These are phyloP conservation scores for Myotis pilosus DNA, from an alignment of 2,797 vertebrate genomes.

Conservation along the genomic window DNA sequence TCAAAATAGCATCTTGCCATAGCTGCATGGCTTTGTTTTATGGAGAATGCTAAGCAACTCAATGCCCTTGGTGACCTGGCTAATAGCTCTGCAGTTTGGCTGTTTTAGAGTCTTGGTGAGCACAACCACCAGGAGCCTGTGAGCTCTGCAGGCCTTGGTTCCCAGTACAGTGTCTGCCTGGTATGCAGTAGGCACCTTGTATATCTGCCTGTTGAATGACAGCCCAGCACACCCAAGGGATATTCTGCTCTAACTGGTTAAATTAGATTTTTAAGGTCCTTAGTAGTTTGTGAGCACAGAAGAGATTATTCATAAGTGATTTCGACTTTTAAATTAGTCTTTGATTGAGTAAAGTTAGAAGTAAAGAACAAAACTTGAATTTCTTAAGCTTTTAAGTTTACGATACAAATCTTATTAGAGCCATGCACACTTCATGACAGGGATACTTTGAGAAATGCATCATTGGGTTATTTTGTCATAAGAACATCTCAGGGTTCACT, in stretches of 20 bases:
- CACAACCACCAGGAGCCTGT: accelerated
- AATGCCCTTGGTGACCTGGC: not conserved
- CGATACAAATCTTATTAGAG: constrained; percentile 10
- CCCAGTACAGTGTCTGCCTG: not conserved
- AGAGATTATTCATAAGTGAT: constrained; percentile 30
- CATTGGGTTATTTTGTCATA: not conserved
- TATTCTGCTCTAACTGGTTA: not conserved
- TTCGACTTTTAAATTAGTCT: constrained; percentile 49
- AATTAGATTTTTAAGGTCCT: constrained; percentile 32
- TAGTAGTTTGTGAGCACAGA: constrained; percentile 1
- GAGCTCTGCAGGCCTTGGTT: not conserved
- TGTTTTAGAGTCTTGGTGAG: not conserved
- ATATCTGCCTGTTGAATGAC: not conserved
- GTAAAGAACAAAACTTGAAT: not conserved
- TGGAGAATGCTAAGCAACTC: not conserved
- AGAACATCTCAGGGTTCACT: not conserved
- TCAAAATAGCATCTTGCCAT: not conserved
- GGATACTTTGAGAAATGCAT: not conserved
- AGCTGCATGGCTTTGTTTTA: not conserved
- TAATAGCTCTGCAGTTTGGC: not conserved
- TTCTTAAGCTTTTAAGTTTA: constrained; percentile 44
- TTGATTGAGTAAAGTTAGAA: constrained; percentile 39
- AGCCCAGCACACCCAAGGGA: not conserved
- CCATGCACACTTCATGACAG: not conserved
- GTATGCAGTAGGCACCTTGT: not conserved